Conservation (phyloP, 2,888 invertebrate species). For the Iselma pallidipennis region DNA sequence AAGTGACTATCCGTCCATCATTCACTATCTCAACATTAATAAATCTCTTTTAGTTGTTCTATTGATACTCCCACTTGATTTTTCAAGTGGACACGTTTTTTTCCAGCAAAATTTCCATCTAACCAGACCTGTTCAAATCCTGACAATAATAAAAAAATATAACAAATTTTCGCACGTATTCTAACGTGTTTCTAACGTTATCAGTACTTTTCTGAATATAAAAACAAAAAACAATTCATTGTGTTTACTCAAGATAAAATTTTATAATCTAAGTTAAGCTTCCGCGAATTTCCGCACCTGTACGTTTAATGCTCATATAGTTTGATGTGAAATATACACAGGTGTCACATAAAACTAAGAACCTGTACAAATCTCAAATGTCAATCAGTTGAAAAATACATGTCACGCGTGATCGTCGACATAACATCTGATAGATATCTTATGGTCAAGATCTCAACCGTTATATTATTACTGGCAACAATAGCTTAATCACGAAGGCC, state of each 20-base stretch:
- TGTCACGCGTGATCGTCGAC: not conserved
- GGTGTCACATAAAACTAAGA: not conserved
- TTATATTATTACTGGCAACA: conserved; percentile 37
- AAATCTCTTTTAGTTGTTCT: not conserved
- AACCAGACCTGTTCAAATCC: not conserved
- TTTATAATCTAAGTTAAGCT: not conserved
- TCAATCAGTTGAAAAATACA: not conserved
- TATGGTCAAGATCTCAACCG: conserved; percentile 33
- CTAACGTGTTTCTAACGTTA: too few relatives aligned
- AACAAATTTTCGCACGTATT: too few relatives aligned
- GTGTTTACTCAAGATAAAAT: too few relatives aligned
- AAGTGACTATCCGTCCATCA: not conserved
- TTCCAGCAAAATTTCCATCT: too few relatives aligned
- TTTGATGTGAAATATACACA: not conserved
- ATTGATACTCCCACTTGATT: not conserved
- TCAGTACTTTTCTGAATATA: too few relatives aligned
- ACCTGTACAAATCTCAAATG: not conserved
- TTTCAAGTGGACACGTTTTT: too few relatives aligned
- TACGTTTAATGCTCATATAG: not conserved
- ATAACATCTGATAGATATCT: conserved; percentile 30
- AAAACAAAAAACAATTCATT: too few relatives aligned
- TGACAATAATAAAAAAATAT: too few relatives aligned
- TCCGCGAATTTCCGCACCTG: not conserved
- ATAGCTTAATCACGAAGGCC: conserved; percentile 34
- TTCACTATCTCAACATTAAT: not conserved